Percentiles rank a stretch among this genome's conserved stretches.
phyloP scores from a whole-genome alignment of 2,888 invertebrate genomes.

The Alsophila aescularia region DNA sequence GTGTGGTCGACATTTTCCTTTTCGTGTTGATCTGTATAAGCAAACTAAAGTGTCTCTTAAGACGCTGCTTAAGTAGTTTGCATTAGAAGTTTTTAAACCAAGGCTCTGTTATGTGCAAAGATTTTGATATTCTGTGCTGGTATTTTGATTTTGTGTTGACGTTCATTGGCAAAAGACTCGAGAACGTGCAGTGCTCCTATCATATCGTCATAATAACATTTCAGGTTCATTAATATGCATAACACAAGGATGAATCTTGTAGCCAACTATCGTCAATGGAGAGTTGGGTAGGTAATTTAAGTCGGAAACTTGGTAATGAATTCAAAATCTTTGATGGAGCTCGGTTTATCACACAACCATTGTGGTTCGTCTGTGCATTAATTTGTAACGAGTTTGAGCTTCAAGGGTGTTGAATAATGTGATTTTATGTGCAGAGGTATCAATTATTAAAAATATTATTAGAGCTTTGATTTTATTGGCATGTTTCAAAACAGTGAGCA shows the following conservation, averaged over 20 bases:
- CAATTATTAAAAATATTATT: too few relatives aligned
- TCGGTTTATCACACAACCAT: constrained; percentile 61
- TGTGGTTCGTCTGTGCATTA: constrained; percentile 46
- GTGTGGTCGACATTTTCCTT: too few relatives aligned
- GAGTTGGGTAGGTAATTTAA: constrained; percentile 58
- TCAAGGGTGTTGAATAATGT: constrained; percentile 23
- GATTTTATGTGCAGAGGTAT: constrained; percentile 16
- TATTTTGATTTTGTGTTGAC: constrained; percentile 7
- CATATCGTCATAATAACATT: constrained; percentile 64
- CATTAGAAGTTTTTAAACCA: too few relatives aligned
- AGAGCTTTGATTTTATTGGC: not conserved
- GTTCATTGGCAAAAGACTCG: constrained; percentile 24
- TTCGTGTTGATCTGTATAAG: too few relatives aligned
- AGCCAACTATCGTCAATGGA: constrained; percentile 67
- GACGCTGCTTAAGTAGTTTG: too few relatives aligned
- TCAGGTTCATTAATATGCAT: constrained; percentile 76
- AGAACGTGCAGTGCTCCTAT: constrained; percentile 34
- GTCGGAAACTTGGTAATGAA: constrained; percentile 74
- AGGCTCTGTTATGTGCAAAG: constrained; percentile 23
- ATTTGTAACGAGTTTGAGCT: constrained; percentile 47
- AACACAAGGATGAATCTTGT: constrained; percentile 64
- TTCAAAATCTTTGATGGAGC: constrained; percentile 70
- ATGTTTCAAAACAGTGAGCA: not conserved
- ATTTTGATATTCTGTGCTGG: constrained; percentile 48
- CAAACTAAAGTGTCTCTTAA: too few relatives aligned